Conservation (phyloP, 2,888 invertebrate species). For the Aphidoletes aphidimyza region DNA sequence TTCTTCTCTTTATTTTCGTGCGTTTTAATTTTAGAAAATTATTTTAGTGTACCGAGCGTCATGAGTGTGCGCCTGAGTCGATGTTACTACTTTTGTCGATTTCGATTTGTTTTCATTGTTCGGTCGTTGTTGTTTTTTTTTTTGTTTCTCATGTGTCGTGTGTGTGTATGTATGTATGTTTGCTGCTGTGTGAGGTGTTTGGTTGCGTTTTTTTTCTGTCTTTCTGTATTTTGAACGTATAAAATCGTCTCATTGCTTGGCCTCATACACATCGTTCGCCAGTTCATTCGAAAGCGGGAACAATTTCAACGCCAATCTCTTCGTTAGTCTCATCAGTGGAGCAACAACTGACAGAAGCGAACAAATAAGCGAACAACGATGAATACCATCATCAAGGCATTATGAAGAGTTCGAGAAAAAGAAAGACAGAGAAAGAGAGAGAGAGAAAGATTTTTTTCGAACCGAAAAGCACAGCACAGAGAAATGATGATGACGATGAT, state of each 20-base stretch:
- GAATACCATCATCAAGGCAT: background rate
- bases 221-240: background rate
- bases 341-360: background rate
- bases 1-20: no score
- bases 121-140: background rate
- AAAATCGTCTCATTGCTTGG: slow-evolving; percentile 8
- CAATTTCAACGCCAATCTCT: slow-evolving; percentile 33
- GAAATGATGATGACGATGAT: background rate
- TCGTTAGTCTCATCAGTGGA: slow-evolving; percentile 9
- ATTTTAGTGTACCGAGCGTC: slow-evolving; percentile 43
- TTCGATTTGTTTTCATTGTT: slow-evolving; percentile 48
- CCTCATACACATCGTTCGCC: background rate
- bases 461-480: slow-evolving; percentile 21
- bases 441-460: background rate
- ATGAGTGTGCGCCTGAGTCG: slow-evolving; percentile 12
- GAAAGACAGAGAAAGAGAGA: no score
- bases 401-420: background rate
- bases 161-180: background rate
- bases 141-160: slow-evolving; percentile 22
- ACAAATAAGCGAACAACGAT: background rate
- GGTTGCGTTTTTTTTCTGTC: background rate
- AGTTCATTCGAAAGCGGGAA: slow-evolving; percentile 40
- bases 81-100: slow-evolving; percentile 46
- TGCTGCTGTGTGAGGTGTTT: no score
- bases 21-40: slow-evolving; percentile 51